These are phyloP conservation scores for Tachyglossus aculeatus DNA, from an alignment of 2,797 vertebrate genomes.

Conservation along the genomic window DNA sequence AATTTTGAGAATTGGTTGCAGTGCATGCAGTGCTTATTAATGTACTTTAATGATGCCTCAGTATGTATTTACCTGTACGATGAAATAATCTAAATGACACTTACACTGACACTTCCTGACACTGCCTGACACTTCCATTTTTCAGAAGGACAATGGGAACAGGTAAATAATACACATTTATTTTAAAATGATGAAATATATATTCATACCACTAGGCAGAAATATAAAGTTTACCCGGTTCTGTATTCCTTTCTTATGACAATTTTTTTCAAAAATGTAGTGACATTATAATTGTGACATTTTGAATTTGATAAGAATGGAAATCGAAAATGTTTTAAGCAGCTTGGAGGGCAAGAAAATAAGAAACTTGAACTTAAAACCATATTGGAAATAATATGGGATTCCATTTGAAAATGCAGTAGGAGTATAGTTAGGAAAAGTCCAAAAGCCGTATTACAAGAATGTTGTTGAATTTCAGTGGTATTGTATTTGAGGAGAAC, in stretches of 20 bases:
- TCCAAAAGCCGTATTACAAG: neutral
- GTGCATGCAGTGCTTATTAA: slow-evolving; percentile 69
- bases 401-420: neutral
- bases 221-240: slow-evolving; percentile 31
- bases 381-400: neutral
- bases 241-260: slow-evolving; percentile 7
- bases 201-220: slow-evolving; percentile 15
- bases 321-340: neutral
- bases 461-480: slow-evolving; percentile 1
- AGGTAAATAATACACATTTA: slow-evolving; percentile 46
- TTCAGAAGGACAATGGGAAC: slow-evolving; percentile 60
- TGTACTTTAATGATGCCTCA: slow-evolving; percentile 62
- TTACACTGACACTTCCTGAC: too few species aligned
- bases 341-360: neutral
- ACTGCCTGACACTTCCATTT: slow-evolving; percentile 70
- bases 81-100: slow-evolving; percentile 68
- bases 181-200: slow-evolving; percentile 36
- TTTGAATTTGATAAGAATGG: slow-evolving; percentile 3
- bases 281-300: neutral
- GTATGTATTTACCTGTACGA: slow-evolving; percentile 66
- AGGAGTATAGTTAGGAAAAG: neutral
- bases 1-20: slow-evolving; percentile 60
- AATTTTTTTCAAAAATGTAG: neutral
- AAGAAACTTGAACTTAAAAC: neutral
- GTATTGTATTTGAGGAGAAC: too few species aligned